Conservation (phyloP, 1,140 invertebrate genomes). For the Drosophila micromelanica region DNA sequence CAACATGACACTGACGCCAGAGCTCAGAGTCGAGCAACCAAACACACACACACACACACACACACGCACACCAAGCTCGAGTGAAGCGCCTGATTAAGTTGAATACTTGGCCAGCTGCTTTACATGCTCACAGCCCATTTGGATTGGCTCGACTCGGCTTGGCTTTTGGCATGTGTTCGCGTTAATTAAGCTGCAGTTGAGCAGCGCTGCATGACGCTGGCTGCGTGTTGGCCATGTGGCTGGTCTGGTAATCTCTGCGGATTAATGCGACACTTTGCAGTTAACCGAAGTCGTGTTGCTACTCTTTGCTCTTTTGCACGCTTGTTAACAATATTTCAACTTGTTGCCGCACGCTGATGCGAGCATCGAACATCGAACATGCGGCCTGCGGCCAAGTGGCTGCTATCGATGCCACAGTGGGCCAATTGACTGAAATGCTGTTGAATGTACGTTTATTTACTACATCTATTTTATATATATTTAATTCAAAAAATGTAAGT, state of each 20-base stretch:
- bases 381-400: slow-evolving; percentile 64
- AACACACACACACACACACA: neutral
- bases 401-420: slow-evolving; percentile 49
- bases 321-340: slow-evolving; percentile 79
- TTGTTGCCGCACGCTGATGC: slow-evolving; percentile 40
- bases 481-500: neutral
- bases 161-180: slow-evolving; percentile 73
- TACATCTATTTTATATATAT: neutral
- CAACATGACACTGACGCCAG: slow-evolving; percentile 69
- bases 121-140: slow-evolving; percentile 24
- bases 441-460: slow-evolving; percentile 1
- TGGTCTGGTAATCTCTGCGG: slow-evolving; percentile 73
- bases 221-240: slow-evolving; percentile 59
- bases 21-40: slow-evolving; percentile 4
- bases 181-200: slow-evolving; percentile 72
- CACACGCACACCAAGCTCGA: neutral
- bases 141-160: slow-evolving; percentile 42
- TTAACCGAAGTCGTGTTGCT: slow-evolving; percentile 64
- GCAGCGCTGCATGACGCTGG: slow-evolving; percentile 35
- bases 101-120: slow-evolving; percentile 59
- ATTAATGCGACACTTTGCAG: slow-evolving; percentile 73
- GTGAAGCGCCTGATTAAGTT: slow-evolving; percentile 72
- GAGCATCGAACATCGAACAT: slow-evolving; percentile 49
- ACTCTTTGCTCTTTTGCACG: slow-evolving; percentile 68
- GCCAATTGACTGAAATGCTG: slow-evolving; percentile 3